These are phyloP conservation scores for Drosophila cardini DNA, from an alignment of 1,140 invertebrate species.

Conservation along the genomic window DNA sequence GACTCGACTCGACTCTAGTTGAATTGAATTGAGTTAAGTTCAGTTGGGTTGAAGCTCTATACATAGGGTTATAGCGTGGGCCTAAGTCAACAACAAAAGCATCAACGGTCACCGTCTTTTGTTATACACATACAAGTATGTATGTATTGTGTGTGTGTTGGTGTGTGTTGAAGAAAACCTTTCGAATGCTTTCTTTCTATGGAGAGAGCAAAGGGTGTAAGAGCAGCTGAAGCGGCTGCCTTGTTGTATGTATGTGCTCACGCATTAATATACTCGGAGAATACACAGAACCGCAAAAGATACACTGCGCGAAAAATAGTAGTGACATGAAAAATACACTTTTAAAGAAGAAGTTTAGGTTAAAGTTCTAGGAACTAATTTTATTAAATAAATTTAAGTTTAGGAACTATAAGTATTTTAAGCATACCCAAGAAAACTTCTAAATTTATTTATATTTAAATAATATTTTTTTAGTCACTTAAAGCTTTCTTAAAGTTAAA, in stretches of 20 bases:
- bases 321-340: too few species aligned
- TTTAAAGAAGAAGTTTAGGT: too few species aligned
- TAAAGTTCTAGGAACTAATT: too few species aligned
- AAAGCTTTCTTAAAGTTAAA: too few species aligned
- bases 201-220: slow-evolving; percentile 1
- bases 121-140: slow-evolving; percentile 31
- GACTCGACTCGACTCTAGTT: neutral
- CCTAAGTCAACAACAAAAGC: slow-evolving; percentile 81
- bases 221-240: slow-evolving; percentile 45
- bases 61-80: slow-evolving; percentile 58
- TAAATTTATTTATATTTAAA: too few species aligned
- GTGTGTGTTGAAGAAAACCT: slow-evolving; percentile 48
- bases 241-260: slow-evolving; percentile 54
- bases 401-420: too few species aligned
- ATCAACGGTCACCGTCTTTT: slow-evolving; percentile 60
- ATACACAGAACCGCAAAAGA: neutral
- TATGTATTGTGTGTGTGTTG: slow-evolving; percentile 13
- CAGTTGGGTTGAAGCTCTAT: slow-evolving; percentile 63
- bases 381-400: too few species aligned
- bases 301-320: too few species aligned
- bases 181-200: slow-evolving; percentile 55
- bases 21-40: slow-evolving; percentile 21
- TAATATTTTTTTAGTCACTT: too few species aligned
- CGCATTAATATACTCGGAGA: slow-evolving; percentile 72
- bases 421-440: too few species aligned